Base-by-base conservation (phyloP, 2,888 invertebrate genomes). In the Drosophila kambysellisi region DNA sequence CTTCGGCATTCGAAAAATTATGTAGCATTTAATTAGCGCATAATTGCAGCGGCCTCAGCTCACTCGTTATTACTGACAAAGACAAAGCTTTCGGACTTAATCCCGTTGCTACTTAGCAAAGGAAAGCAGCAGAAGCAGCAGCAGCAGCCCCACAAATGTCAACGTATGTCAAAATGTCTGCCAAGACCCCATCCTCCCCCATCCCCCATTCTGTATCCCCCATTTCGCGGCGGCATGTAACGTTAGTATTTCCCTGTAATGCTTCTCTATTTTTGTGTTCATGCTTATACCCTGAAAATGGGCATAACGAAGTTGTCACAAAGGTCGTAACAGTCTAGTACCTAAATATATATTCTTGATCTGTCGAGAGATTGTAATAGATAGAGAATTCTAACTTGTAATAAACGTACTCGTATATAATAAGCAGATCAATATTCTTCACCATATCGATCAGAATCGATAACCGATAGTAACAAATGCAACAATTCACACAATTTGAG, bases 21-120 rank as follows among this genome's bases (percentile, higher is more conserved):
- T 90, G 89, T 90, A 74, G 88, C 90, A 90, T 89, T 89, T 89
- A 89, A 89, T 89, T 89, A 89, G 89, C 88, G 89, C 90, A 80
- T 89, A 89, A 89, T 90, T 89, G 85, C 81, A 63, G 79, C 79
- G 59, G 63, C 65, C 67, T 43, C 76, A 65, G 59, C 73, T 61
- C 56, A 41, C 39, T 57, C 30, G 39, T 76, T 59, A 57, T 51
- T 52, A n/a, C 46, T 61, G 64, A 48, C 57, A 68, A 43, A 62
- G 64, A 67, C 58, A 72, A 64, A 68, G 68, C 65, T 39, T 64
- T 39, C 20, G 52, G 46, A 30, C 68, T 74, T 73, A 77, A 77
- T 76, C 76, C 73, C 48, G 39, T 52, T 63, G 74, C 77, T 72
- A 74, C 74, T 79, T 82, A 68, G 46, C 46, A 15, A 25, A 46